Percentiles rank a stretch among this genome's conserved stretches.
phyloP scores from a whole-genome alignment of 2,113 vertebrate genomes.

The Sander vitreus region DNA sequence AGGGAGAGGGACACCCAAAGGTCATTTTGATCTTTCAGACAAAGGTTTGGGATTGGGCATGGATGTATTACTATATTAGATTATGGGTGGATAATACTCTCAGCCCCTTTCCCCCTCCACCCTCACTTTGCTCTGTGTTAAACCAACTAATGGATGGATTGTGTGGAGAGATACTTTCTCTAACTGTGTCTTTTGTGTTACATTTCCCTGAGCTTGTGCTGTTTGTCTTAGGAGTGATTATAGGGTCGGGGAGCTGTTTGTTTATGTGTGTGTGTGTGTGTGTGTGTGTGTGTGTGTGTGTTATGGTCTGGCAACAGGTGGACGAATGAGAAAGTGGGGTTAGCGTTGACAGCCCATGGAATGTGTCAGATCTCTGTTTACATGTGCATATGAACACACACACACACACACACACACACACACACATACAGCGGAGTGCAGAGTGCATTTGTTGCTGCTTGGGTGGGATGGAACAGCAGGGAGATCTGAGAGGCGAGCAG shows the following conservation, averaged over 20 bases:
- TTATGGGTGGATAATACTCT: neutral
- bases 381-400: constrained; percentile 57
- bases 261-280: constrained; percentile 18
- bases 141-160: constrained; percentile 29
- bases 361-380: constrained; percentile 77
- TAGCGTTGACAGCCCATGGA: constrained; percentile 63
- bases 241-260: neutral
- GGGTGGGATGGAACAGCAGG: constrained; percentile 80
- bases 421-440: constrained; percentile 17
- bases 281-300: constrained; percentile 6
- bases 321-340: constrained; percentile 65
- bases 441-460: constrained; percentile 74
- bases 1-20: constrained; percentile 36
- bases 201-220: neutral
- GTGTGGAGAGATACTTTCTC: constrained; percentile 13
- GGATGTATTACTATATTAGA: no score
- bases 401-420: constrained; percentile 47
- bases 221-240: constrained; percentile 20
- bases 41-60: neutral
- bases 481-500: constrained; percentile 73
- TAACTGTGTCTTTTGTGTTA: constrained; percentile 31
- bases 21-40: constrained; percentile 45
- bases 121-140: neutral
- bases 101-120: neutral
- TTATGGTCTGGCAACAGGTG: constrained; percentile 70